Conservation (phyloP, 2,888 invertebrate species). For the Acanthosoma haemorrhoidale region DNA sequence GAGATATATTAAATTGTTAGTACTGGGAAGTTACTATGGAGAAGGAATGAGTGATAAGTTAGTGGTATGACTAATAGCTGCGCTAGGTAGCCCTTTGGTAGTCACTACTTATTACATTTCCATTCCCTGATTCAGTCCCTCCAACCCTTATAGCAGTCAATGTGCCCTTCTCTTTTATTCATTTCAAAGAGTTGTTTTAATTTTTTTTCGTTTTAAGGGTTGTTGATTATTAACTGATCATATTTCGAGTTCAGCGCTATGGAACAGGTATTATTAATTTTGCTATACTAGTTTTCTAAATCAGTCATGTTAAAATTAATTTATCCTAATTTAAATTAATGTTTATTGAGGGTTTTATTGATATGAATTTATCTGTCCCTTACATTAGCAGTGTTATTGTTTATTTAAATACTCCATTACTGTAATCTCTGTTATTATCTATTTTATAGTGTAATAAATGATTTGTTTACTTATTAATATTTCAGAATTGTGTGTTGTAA, state of each 20-base stretch:
- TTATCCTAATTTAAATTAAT: neutral
- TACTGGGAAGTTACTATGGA: too few species aligned
- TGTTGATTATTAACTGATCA: neutral
- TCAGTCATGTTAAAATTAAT: neutral
- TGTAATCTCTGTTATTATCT: neutral
- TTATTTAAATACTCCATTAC: neutral
- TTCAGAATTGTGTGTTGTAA: too few species aligned
- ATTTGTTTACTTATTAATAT: too few species aligned
- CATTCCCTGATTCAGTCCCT: too few species aligned
- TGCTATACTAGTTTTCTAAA: neutral
- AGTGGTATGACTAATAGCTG: too few species aligned
- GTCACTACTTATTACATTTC: too few species aligned
- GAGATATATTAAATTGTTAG: too few species aligned
- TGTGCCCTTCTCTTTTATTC: neutral
- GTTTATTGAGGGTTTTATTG: neutral
- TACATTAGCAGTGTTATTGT: neutral
- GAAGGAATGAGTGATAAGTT: too few species aligned
- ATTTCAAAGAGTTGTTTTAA: neutral
- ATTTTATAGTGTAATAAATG: too few species aligned
- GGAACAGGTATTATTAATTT: neutral
- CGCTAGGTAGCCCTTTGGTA: too few species aligned
- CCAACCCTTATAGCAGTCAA: conserved; percentile 4
- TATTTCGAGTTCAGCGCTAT: neutral
- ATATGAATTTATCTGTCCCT: neutral
- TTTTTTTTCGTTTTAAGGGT: neutral